phyloP scores from a whole-genome alignment of 2,888 invertebrate species.

The Cistogaster globosa region DNA sequence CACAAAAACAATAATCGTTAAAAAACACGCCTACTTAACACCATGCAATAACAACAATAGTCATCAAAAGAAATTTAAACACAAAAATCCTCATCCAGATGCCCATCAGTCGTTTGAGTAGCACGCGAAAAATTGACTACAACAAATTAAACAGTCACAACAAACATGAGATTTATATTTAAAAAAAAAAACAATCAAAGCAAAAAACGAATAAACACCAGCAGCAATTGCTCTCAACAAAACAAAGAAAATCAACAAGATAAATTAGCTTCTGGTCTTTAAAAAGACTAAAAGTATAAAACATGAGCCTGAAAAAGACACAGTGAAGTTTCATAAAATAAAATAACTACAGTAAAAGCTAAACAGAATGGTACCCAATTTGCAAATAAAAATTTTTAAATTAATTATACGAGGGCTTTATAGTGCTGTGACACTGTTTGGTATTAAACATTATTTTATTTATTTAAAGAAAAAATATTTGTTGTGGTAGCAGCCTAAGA shows the following conservation, averaged over 20 bases:
- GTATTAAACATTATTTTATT: no score
- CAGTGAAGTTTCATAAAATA: no score
- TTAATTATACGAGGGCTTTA: no score
- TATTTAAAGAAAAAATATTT: no score
- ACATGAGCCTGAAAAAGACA: conserved; percentile 13
- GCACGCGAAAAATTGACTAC: conserved; percentile 77
- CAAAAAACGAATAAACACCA: conserved; percentile 68
- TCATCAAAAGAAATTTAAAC: not conserved
- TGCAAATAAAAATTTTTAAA: not conserved
- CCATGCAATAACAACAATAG: conserved; percentile 44
- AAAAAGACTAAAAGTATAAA: conserved; percentile 66
- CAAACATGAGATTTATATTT: conserved; percentile 54
- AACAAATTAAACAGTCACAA: conserved; percentile 71
- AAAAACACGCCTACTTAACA: conserved; percentile 69
- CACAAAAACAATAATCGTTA: conserved; percentile 63
- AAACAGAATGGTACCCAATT: not conserved
- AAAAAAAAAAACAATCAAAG: conserved; percentile 65
- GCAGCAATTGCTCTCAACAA: conserved; percentile 68
- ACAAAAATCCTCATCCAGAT: conserved; percentile 62
- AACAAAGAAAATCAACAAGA: conserved; percentile 68
- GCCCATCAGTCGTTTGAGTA: conserved; percentile 64
- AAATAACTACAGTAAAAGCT: not conserved
- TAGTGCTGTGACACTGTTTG: no score
- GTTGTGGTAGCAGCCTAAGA: no score
- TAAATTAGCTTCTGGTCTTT: conserved; percentile 82